phyloP scores from a whole-genome alignment of 2,113 vertebrate species.

The Actenoides lindsayi region DNA sequence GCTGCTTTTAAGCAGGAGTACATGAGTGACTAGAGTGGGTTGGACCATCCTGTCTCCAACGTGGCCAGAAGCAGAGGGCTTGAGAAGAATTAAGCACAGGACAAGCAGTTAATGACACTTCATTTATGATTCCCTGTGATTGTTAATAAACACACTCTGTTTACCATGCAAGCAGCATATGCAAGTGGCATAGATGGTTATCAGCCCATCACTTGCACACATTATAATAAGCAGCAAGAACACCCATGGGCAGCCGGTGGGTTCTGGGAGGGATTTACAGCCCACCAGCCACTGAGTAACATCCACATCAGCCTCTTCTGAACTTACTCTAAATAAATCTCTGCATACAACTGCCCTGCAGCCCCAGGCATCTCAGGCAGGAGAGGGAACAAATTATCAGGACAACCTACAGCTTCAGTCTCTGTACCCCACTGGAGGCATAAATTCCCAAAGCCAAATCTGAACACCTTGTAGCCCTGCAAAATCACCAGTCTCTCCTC shows the following conservation, averaged over 20 bases:
- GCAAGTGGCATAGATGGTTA: neutral
- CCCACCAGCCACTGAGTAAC: neutral
- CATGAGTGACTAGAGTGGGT: neutral
- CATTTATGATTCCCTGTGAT: neutral
- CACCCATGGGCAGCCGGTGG: fast-evolving
- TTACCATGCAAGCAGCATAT: neutral
- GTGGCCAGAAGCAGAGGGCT: neutral
- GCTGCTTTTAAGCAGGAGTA: neutral
- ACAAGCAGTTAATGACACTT: neutral
- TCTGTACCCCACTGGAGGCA: neutral
- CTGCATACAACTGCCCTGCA: neutral
- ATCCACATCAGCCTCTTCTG: neutral
- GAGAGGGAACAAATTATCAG: neutral
- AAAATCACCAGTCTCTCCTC: neutral
- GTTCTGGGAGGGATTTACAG: neutral
- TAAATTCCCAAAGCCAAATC: neutral
- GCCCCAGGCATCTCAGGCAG: neutral
- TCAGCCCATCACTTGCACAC: fast-evolving
- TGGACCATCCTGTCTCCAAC: neutral
- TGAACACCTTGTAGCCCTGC: neutral
- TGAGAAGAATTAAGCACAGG: neutral
- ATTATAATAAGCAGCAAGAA: neutral
- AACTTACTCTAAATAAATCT: neutral
- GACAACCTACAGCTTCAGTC: neutral
- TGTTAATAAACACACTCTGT: neutral